Evolutionary conservation across 1,140 invertebrate genomes (phyloP), one percentile per base, ranked within the genome.

Genomic region (Paracyclopina nana): DNA sequence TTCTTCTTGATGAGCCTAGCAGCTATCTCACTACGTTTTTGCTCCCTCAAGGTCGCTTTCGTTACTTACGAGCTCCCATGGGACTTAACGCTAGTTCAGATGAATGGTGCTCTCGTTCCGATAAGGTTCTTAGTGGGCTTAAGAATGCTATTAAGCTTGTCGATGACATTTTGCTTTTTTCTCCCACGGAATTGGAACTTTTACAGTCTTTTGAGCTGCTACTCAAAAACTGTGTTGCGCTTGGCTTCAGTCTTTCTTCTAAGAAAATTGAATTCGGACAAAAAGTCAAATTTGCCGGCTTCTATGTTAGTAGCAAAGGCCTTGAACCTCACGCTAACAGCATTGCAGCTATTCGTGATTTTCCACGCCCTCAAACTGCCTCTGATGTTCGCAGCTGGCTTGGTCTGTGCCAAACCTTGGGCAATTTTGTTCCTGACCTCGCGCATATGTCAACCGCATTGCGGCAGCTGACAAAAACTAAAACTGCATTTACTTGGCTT

Each of bases 221-320:
- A 5, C 12, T 45, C n/a, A 8, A 5, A 11, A 27, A 24, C 14
- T 45, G 43, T 24, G n/a, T 14, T 6, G 25, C n/a, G 3, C n/a
- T 24, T 4, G 25, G 25, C n/a, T 14, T 45, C 6, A 45, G 24
- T 18, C 14, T 45, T n/a, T 45, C 43, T 24, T 2, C 2, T 5
- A 24, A 3, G 5, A 45, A 45, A 24, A n/a, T 45, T 27, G 43
- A 5, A 3, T 5, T 6, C 5, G 43, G 43, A 12, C 43, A 22
- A 24, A 18, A 22, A 18, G 24, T 68, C 11, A 62, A 62, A 53
- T 65, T 61, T 56, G 25, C 66, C 11, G 66, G 64, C n/a, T 59
- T 63, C 52, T 53, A 60, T 6, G 55, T 67, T 27, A 56, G 60
- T 29, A 42, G 57, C 52, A 27, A 62, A 18, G 64, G 63, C 24